Evolutionary conservation across 2,888 invertebrate genomes (phyloP).

Genomic region (Acleris cristana): DNA sequence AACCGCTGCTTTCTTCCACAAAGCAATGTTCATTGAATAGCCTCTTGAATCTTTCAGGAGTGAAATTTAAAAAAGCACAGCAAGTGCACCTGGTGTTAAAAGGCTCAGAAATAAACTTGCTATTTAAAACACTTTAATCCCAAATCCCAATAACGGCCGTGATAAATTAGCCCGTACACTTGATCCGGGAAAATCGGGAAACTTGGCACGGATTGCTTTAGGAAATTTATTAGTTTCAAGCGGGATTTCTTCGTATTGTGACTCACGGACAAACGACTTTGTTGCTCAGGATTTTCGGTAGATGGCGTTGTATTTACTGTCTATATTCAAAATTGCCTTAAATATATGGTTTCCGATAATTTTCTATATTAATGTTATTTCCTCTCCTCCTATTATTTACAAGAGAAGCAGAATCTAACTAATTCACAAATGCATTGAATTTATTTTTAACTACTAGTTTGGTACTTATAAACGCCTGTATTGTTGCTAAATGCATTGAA

Average conservation of each 20-base stretch:
- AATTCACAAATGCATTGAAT: no score
- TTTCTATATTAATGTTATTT: no score
- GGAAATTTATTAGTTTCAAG: conserved; percentile 30
- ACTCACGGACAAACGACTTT: conserved; percentile 11
- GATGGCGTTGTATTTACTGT: background rate
- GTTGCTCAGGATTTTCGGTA: conserved; percentile 2
- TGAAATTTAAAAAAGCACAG: background rate
- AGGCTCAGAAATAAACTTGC: conserved; percentile 23
- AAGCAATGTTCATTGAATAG: no score
- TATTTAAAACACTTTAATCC: conserved; percentile 26
- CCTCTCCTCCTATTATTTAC: no score
- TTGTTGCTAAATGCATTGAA: no score
- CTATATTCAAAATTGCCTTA: background rate
- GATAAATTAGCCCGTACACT: conserved; percentile 29
- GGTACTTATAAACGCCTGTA: no score
- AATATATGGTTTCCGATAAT: no score
- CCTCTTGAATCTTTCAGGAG: no score
- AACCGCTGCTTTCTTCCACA: no score
- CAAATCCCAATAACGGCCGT: conserved; percentile 15
- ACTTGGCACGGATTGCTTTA: conserved; percentile 24
- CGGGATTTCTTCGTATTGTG: conserved; percentile 25
- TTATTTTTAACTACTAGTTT: no score
- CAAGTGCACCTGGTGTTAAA: conserved; percentile 29
- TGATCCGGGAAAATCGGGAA: conserved; percentile 32
- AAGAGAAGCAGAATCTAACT: no score